phyloP scores from a whole-genome alignment of 92 coral and sea anemone genomes.

The Paragorgia papillata region DNA sequence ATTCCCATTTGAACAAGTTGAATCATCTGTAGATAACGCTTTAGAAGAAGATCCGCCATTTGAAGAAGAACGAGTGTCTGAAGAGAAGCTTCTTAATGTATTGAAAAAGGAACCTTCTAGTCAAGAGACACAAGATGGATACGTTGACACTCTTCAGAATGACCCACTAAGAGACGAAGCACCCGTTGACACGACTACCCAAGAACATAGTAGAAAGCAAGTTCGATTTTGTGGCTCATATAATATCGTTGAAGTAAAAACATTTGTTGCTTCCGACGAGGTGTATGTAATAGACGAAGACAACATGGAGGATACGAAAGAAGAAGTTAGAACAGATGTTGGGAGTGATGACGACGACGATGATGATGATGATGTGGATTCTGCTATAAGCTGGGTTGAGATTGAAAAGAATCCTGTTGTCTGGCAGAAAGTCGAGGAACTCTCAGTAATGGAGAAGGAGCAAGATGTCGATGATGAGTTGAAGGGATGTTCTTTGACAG shows the following conservation, averaged over 20 bases:
- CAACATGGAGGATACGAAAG: neutral
- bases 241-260: slow-evolving; percentile 6
- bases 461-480: neutral
- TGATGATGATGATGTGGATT: neutral
- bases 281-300: neutral
- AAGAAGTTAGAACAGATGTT: too few relatives aligned
- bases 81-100: neutral
- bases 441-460: neutral
- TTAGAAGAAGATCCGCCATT: neutral
- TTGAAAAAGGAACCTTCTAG: neutral
- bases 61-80: neutral
- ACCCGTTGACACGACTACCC: neutral
- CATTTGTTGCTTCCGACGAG: neutral
- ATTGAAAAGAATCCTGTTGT: slow-evolving; percentile 22
- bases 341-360: neutral
- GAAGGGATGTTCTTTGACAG: neutral
- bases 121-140: neutral
- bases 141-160: neutral
- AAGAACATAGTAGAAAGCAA: slow-evolving; percentile 8
- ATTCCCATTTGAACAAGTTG: neutral
- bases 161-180: neutral
- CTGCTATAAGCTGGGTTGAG: slow-evolving; percentile 32
- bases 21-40: neutral
- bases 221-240: slow-evolving; percentile 26
- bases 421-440: slow-evolving; percentile 24